Evolutionary conservation across 92 coral and sea anemone species (phyloP).

Genomic region (Pocillopora meandrina): DNA sequence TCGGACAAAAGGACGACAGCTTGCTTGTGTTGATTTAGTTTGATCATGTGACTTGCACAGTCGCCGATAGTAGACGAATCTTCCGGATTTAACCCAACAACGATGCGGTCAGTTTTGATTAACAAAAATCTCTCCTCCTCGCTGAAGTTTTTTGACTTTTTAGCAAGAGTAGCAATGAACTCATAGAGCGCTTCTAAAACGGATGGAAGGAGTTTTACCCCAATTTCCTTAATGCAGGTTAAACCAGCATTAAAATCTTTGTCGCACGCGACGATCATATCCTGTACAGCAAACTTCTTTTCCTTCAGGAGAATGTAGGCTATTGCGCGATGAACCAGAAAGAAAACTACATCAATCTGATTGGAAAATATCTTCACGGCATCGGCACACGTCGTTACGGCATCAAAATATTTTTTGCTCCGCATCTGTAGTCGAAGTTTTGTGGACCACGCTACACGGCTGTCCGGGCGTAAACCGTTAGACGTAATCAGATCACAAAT

Average conservation of each 20-base stretch:
- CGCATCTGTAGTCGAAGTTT: constrained; percentile 65
- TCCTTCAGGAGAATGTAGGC: constrained; percentile 53
- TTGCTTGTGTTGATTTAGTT: constrained; percentile 60
- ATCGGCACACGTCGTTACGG: constrained; percentile 54
- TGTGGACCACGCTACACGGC: constrained; percentile 81
- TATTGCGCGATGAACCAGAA: constrained; percentile 65
- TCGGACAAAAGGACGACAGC: constrained; percentile 70
- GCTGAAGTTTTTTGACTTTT: constrained; percentile 14
- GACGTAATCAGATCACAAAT: constrained; percentile 78
- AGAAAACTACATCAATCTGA: constrained; percentile 25
- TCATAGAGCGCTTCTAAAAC: constrained; percentile 66
- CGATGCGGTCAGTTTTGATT: constrained; percentile 60
- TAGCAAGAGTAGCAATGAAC: constrained; percentile 41
- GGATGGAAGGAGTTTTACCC: constrained; percentile 29
- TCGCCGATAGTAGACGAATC: constrained; percentile 48
- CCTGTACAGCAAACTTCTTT: constrained; percentile 56
- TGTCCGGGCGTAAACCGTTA: constrained; percentile 64
- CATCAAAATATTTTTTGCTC: constrained; percentile 44
- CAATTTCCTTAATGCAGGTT: constrained; percentile 58
- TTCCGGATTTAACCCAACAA: constrained; percentile 56
- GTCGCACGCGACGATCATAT: constrained; percentile 59
- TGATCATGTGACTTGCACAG: constrained; percentile 68
- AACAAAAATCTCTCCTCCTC: constrained; percentile 36
- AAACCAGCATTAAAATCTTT: constrained; percentile 41
- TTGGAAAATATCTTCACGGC: constrained; percentile 59